These are phyloP conservation scores for Rafetus swinhoei DNA, from an alignment of 2,113 vertebrate species.

Conservation along the genomic window DNA sequence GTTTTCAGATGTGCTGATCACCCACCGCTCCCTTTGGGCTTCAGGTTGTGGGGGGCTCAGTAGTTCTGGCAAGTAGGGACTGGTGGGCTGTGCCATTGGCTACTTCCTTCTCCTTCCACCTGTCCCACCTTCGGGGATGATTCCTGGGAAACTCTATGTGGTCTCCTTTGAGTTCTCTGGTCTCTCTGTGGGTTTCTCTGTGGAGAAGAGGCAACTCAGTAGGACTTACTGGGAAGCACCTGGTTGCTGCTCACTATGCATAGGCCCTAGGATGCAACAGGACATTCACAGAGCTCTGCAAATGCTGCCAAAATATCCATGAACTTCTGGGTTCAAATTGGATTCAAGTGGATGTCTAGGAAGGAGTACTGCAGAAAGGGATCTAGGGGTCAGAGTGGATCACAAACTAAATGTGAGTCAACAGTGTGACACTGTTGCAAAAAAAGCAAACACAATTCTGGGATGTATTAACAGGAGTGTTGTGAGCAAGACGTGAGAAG, in stretches of 20 bases:
- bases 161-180: neutral
- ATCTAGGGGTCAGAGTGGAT: too few relatives aligned
- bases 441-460: too few relatives aligned
- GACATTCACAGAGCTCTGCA: neutral
- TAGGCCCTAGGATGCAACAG: neutral
- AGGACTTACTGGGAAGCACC: neutral
- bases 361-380: too few relatives aligned
- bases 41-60: fast-evolving
- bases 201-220: neutral
- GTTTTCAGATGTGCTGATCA: neutral
- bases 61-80: fast-evolving
- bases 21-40: fast-evolving
- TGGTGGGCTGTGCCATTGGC: neutral
- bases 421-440: too few relatives aligned
- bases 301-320: neutral
- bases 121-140: fast-evolving
- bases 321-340: neutral
- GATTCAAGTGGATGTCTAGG: neutral
- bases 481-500: too few relatives aligned
- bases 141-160: neutral
- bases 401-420: too few relatives aligned
- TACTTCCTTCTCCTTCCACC: neutral
- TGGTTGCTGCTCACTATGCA: neutral
- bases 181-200: neutral
- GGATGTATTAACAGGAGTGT: too few relatives aligned